Percentiles rank a stretch among this genome's conserved stretches.
Conservation (phyloP, 2,888 invertebrate genomes). For the Altica lythri region DNA sequence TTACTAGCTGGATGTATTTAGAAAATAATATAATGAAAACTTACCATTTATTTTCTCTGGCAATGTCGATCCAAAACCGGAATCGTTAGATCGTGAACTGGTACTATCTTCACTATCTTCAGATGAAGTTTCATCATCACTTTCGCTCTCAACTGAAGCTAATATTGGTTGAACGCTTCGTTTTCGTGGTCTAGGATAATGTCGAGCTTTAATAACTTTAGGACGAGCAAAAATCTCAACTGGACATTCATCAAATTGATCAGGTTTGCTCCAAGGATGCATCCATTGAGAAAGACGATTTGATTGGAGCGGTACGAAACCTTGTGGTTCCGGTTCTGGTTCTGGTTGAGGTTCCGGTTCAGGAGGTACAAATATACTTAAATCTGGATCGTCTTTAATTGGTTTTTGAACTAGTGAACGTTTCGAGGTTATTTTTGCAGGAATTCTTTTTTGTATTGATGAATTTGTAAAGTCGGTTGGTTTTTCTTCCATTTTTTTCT, state of each 20-base stretch:
- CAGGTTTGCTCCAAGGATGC: constrained; percentile 55
- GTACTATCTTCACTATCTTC: constrained; percentile 60
- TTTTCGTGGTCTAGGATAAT: constrained; percentile 50
- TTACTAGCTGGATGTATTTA: background rate
- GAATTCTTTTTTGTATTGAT: constrained; percentile 1
- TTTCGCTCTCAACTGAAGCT: constrained; percentile 30
- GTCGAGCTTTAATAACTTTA: constrained; percentile 53
- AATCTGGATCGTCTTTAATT: constrained; percentile 52
- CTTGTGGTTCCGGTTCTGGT: constrained; percentile 49
- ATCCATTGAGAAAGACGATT: constrained; percentile 54
- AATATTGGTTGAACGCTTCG: constrained; percentile 35
- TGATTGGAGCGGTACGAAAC: constrained; percentile 54
- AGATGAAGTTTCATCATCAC: constrained; percentile 52
- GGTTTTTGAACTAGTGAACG: constrained; percentile 53
- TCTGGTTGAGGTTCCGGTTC: constrained; percentile 47
- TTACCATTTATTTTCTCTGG: constrained; percentile 69
- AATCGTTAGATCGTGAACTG: constrained; percentile 82
- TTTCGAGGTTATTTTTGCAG: constrained; percentile 48
- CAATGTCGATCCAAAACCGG: constrained; percentile 74
- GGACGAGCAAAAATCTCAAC: constrained; percentile 56
- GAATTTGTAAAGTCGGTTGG: background rate
- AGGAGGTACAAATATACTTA: constrained; percentile 49
- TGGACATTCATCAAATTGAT: constrained; percentile 53
- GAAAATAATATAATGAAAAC: constrained; percentile 50
- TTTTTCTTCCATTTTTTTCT: too few relatives aligned